Evolutionary conservation across 2,797 vertebrate species (phyloP).

Genomic region (Adrianichthys oophorus): DNA sequence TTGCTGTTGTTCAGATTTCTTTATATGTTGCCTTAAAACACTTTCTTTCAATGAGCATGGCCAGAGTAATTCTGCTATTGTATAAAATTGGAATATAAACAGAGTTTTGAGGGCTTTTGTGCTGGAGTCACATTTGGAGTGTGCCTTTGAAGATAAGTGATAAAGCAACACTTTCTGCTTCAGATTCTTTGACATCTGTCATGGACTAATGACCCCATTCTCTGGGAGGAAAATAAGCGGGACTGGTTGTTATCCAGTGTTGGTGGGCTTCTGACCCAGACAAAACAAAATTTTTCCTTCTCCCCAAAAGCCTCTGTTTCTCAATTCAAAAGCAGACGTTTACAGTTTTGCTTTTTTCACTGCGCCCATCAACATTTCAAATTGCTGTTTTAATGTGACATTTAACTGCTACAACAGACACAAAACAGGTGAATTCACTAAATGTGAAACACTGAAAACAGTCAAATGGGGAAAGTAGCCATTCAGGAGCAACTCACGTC

Average conservation of each 20-base stretch:
- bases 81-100: slow-evolving; percentile 34
- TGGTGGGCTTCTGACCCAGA: slow-evolving; percentile 31
- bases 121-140: slow-evolving; percentile 62
- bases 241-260: slow-evolving; percentile 36
- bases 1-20: slow-evolving; percentile 40
- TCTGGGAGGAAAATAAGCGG: slow-evolving; percentile 53
- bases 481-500: slow-evolving; percentile 65
- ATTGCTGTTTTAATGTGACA: slow-evolving; percentile 37
- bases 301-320: slow-evolving; percentile 9
- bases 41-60: slow-evolving; percentile 40
- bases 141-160: slow-evolving; percentile 81
- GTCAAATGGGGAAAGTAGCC: slow-evolving; percentile 38
- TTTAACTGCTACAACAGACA: slow-evolving; percentile 34
- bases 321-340: slow-evolving; percentile 30
- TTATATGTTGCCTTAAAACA: slow-evolving; percentile 30
- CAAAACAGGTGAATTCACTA: slow-evolving; percentile 60
- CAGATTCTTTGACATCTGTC: slow-evolving; percentile 48
- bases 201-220: slow-evolving; percentile 55
- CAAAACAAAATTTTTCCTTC: slow-evolving; percentile 12
- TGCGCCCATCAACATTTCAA: slow-evolving; percentile 19
- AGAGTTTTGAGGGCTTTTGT: slow-evolving; percentile 68
- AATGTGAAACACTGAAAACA: slow-evolving; percentile 46
- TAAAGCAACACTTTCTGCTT: slow-evolving; percentile 68
- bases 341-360: slow-evolving; percentile 20
- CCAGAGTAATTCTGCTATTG: slow-evolving; percentile 34